Conservation (phyloP, 2,797 vertebrate genomes). For the Leuciscus waleckii region DNA sequence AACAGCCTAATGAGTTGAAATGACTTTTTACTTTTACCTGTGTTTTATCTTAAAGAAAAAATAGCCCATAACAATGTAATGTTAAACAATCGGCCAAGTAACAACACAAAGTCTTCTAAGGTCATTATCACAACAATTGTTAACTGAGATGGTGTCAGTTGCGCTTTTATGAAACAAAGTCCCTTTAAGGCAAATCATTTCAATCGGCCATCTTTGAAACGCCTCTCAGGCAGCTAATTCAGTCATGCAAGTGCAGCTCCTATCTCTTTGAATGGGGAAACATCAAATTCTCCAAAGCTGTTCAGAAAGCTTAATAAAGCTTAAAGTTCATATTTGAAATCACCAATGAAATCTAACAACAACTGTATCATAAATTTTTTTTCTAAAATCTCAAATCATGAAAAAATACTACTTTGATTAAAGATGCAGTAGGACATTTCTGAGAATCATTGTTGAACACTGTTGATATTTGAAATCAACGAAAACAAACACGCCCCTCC, state of each 20-base stretch:
- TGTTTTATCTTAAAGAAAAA: not conserved
- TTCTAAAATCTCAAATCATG: no score
- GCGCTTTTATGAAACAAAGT: not conserved
- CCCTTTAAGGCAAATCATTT: not conserved
- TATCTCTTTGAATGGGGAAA: not conserved
- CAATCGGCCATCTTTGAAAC: not conserved
- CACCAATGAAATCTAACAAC: not conserved
- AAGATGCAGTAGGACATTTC: no score
- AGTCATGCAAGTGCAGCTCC: not conserved
- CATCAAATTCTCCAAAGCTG: not conserved
- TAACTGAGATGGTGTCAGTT: not conserved
- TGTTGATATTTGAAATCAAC: no score
- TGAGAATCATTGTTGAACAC: no score
- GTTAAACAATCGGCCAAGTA: not conserved
- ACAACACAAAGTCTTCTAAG: no score
- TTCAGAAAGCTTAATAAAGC: not conserved
- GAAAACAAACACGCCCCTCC: no score
- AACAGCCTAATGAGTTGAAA: not conserved
- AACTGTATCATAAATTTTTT: not conserved
- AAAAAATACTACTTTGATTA: no score
- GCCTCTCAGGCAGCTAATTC: not conserved
- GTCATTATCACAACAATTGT: not conserved
- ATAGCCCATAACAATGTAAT: not conserved
- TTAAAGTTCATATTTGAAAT: not conserved
- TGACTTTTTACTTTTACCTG: not conserved